These are phyloP conservation scores for Hanleya hanleyi DNA, from an alignment of 2,888 invertebrate species.

Conservation along the genomic window DNA sequence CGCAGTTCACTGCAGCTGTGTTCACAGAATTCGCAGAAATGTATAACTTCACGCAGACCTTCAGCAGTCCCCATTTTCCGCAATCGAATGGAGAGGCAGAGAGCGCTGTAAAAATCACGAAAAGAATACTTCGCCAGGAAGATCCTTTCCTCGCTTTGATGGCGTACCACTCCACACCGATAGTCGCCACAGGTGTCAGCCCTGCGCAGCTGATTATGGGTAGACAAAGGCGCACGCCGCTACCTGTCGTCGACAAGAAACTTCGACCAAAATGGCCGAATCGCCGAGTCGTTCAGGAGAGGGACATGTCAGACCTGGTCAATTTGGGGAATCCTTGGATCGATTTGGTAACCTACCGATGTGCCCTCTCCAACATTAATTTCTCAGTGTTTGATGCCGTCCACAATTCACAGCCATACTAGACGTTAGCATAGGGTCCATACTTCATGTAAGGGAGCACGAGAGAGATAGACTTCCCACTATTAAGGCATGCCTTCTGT, in stretches of 20 bases:
- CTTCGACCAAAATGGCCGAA: not conserved
- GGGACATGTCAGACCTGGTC: too few relatives aligned
- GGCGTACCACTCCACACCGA: conserved; percentile 24
- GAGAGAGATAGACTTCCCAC: too few relatives aligned
- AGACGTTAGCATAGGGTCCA: too few relatives aligned
- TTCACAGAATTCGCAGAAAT: conserved; percentile 24
- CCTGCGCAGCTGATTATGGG: conserved; percentile 33
- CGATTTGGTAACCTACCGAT: too few relatives aligned
- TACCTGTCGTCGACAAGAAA: conserved; percentile 14
- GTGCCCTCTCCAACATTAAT: too few relatives aligned
- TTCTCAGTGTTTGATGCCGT: too few relatives aligned
- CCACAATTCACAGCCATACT: too few relatives aligned
- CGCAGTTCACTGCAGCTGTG: conserved; percentile 27
- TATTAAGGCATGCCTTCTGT: too few relatives aligned
- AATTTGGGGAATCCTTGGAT: too few relatives aligned
- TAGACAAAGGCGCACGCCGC: conserved; percentile 13
- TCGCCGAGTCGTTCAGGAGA: too few relatives aligned
- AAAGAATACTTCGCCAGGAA: conserved; percentile 24
- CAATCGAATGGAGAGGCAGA: conserved; percentile 35
- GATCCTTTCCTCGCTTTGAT: conserved; percentile 23
- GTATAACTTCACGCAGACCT: conserved; percentile 15
- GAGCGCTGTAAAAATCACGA: conserved; percentile 33
- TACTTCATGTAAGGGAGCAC: too few relatives aligned
- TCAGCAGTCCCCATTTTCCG: conserved; percentile 23
- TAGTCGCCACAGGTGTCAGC: conserved; percentile 14